Base-by-base conservation (phyloP, 2,888 invertebrate species). In the Drosophila tripunctata region DNA sequence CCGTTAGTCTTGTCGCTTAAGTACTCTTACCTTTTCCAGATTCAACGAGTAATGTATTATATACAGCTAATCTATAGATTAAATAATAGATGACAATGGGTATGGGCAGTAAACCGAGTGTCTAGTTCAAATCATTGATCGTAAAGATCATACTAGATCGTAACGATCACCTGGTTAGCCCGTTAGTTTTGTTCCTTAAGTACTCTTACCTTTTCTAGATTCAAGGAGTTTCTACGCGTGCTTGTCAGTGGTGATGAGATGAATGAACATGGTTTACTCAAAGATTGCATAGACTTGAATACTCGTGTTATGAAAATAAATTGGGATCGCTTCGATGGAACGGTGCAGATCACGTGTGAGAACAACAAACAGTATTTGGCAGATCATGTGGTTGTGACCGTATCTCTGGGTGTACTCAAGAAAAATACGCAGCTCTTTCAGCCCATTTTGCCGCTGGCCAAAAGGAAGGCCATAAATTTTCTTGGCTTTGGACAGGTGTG, bases 361-460 rank as follows among this genome's bases (percentile, higher is more conserved):
- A 91, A 92, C 63, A 91, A 91, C 0, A 77, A 88, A 3, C 41
- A 72, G 2, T 87, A 80, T 64, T 40, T 76, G 4, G 93, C 93
- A 1, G 93, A 94, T 83, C 93, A 94, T 82, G 93, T 93, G 1
- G 92, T 94, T 30, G 87, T 93, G 15, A 94, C 94, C 0, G 88
- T 92, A 0, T 93, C 94, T 0, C 87, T 94, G 31, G 94, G 94
- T 0, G 93, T 93, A 7, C 89, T 94, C n/a, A 94, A 94, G 82
- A 78, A 88, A 22, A 85, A 65, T 2, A 1, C 44, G 0, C 62
- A 31, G 1, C 60, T 88, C n/a, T 94, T 94, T 65, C 69, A 76
- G 2, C 94, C 94, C 0, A 47, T 72, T 0, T 74, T 94, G 21
- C 91, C 93, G 0, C 58, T 78, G 2, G 51, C 70, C 0, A 93